Base-by-base conservation (phyloP, 2,797 vertebrate species). In the Hydrocynus forskahlii region DNA sequence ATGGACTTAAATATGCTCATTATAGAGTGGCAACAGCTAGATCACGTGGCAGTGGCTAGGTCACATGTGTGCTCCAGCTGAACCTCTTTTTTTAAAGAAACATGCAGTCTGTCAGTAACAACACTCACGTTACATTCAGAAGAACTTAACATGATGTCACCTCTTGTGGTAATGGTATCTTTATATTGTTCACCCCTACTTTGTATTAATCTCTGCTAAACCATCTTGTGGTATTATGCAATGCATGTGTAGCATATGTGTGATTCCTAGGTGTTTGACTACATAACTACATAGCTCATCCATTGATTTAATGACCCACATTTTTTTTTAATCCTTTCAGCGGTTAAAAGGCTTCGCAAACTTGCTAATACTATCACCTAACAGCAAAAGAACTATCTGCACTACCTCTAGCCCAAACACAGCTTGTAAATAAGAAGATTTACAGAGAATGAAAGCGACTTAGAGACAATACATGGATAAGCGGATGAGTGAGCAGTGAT, bases 361-460 rank as follows among this genome's bases (percentile, higher is more conserved):
- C 73, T n/a, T 43, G 12, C 57, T 69, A 40, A 67, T 16, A 45
- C 19, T 12, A 29, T 79, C 14, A 43, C n/a, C 72, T 62, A 78
- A 69, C 81, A 72, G 81, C 57, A 75, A 83, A 29, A 75, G 21
- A 57, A 45, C 40, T 79, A 66, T 62, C 54, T 75, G 50, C 74
- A 69, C n/a, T 4, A 4, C 57, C 82, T 45, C 25, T 54, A 23
- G 35, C 40, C 77, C 23, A 75, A 68, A 75, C 85, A 84, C 66
- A 70, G 83, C 83, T 82, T 79, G 83, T 85, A 87, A 89, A 91
- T 87, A 88, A 87, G 84, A 87, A 87, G 83, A 87, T 87, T 84
- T 86, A 66, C 63, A 29, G 74, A 79, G 83, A 83, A 78, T 10
- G 76, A 38, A 19, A 76, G 81, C 81, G 80, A 70, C 84, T 85